Conservation (phyloP, 1,140 invertebrate genomes). For the Drosophila arizonae region DNA sequence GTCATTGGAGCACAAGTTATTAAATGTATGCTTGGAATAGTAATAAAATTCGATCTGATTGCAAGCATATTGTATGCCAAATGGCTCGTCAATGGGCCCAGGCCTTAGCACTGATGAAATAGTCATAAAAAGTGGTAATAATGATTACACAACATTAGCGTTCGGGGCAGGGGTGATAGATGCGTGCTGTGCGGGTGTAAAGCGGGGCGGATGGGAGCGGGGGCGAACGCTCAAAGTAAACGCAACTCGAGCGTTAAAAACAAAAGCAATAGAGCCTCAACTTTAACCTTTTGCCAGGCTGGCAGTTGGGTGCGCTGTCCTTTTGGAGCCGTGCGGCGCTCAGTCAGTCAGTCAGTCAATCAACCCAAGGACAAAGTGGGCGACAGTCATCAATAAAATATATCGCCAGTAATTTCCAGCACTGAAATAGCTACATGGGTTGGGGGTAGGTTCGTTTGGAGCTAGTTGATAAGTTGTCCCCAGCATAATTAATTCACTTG, state of each 20-base stretch:
- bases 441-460: not conserved
- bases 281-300: constrained; percentile 35
- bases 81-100: not conserved
- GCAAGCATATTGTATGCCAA: constrained; percentile 8
- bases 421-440: not conserved
- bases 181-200: not conserved
- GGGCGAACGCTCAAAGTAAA: constrained; percentile 21
- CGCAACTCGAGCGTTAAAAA: constrained; percentile 19
- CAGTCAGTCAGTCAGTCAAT: not conserved
- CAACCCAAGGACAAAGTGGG: constrained; percentile 5
- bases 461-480: constrained; percentile 35
- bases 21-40: constrained; percentile 21
- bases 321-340: constrained; percentile 1
- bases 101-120: constrained; percentile 34
- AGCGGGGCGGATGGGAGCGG: constrained; percentile 4
- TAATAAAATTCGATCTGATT: constrained; percentile 31
- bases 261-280: constrained; percentile 37
- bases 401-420: constrained; percentile 34
- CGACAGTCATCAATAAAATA: constrained; percentile 67
- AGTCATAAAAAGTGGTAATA: constrained; percentile 36
- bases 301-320: not conserved
- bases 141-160: constrained; percentile 28
- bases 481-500: constrained; percentile 75
- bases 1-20: constrained; percentile 18
- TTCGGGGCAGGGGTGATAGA: constrained; percentile 6